Evolutionary conservation across 2,113 vertebrate species (phyloP).

Genomic region (Phaethornis superciliosus): DNA sequence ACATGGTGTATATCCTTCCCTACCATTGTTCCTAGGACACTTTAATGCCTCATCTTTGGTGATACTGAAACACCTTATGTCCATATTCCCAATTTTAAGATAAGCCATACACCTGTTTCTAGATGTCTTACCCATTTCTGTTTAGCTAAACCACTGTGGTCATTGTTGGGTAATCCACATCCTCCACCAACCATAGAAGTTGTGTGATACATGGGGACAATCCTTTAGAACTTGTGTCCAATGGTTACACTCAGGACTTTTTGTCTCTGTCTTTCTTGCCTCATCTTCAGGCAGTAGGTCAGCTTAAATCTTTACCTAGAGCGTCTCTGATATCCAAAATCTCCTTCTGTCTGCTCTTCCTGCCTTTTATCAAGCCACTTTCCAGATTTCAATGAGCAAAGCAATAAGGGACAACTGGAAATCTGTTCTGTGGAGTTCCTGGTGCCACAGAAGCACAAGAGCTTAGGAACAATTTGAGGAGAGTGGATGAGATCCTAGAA

Average conservation of each 20-base stretch:
- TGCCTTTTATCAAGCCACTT: background rate
- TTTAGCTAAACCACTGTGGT: background rate
- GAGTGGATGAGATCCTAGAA: rapidly evolving
- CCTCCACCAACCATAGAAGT: background rate
- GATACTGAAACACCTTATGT: background rate
- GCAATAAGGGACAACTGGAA: background rate
- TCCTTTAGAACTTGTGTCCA: background rate
- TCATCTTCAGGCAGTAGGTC: background rate
- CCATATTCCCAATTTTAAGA: background rate
- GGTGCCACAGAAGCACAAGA: background rate
- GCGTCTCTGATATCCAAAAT: background rate
- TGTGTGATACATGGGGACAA: background rate
- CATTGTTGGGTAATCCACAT: background rate
- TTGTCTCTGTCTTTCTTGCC: background rate
- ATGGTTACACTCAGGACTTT: background rate
- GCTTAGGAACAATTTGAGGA: background rate
- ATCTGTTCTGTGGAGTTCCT: rapidly evolving
- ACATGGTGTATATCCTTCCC: background rate
- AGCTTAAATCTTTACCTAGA: background rate
- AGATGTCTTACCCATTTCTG: background rate
- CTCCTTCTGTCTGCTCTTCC: background rate
- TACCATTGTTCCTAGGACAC: background rate
- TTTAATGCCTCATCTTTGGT: background rate
- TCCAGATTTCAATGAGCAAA: background rate
- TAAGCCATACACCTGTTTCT: background rate